Evolutionary conservation across 2,888 invertebrate species (phyloP).

Genomic region (Harpagoxenus sublaevis): DNA sequence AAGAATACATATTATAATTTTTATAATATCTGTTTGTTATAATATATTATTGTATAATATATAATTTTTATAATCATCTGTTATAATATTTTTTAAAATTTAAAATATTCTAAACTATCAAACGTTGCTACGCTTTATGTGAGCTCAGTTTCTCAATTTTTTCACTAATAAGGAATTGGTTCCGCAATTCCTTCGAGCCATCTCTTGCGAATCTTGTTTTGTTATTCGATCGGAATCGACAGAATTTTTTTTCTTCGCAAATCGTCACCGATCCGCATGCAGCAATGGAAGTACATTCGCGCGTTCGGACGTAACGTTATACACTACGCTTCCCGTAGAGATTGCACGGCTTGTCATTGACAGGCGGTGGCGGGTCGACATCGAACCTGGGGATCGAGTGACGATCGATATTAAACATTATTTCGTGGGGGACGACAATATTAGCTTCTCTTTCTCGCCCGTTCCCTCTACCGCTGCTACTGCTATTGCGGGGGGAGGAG

Average conservation of each 20-base stretch:
- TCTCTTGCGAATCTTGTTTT: not conserved
- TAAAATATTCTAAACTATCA: not conserved
- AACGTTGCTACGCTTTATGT: not conserved
- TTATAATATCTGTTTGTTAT: too few species aligned
- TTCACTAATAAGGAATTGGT: not conserved
- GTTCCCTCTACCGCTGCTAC: not conserved
- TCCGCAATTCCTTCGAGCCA: not conserved
- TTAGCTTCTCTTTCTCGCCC: constrained; percentile 56
- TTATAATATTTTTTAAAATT: not conserved
- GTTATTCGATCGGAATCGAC: not conserved
- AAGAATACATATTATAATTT: not conserved
- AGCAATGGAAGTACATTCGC: constrained; percentile 21
- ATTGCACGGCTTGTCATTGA: constrained; percentile 50
- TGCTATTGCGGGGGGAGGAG: not conserved
- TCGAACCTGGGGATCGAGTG: constrained; percentile 71
- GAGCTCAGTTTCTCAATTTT: not conserved
- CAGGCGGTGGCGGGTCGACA: constrained; percentile 65
- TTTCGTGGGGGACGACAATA: constrained; percentile 71
- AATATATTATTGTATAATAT: too few species aligned
- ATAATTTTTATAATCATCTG: too few species aligned
- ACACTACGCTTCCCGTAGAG: constrained; percentile 29
- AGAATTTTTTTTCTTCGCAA: constrained; percentile 4
- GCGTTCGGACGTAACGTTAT: constrained; percentile 41
- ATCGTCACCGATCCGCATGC: constrained; percentile 11
- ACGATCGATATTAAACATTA: constrained; percentile 82